Evolutionary conservation across 2,888 invertebrate species (phyloP), one percentile per base, ranked within the genome.

Genomic region (Patella pellucida): DNA sequence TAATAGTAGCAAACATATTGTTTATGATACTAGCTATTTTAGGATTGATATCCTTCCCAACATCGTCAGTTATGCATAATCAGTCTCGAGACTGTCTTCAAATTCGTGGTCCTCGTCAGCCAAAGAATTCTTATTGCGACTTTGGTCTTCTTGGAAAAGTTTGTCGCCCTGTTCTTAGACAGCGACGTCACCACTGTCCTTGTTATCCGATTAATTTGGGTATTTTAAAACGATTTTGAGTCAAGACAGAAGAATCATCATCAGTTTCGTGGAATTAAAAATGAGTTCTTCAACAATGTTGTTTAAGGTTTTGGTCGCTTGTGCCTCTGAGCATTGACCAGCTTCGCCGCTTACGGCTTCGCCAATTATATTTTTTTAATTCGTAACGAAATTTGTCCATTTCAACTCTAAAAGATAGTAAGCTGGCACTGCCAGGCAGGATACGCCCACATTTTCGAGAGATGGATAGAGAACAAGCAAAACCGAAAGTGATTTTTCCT

Each of bases 21-120:
- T 16, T n/a, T 16, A 54, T 54, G 15, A 54, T 54, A n/a, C 16
- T 54, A 54, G 54, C 54, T 54, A 54, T 54, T 15, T 54, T 54
- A 54, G 54, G 54, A 54, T 54, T 54, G 15, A 54, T 54, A n/a
- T 54, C 54, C 16, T 54, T 54, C 54, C 54, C 15, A 16, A 54
- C 54, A 16, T 54, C n/a, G 54, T 54, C 54, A 54, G 54, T 54
- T 16, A 54, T 54, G n/a, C 15, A n/a, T 54, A 54, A 54, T 54
- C 54, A n/a, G 54, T n/a, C n/a, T n/a, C 54, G 54, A 54, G 54
- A n/a, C 54, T 54, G n/a, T 54, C 54, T 54, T 54, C 54, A 54
- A 54, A 54, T 54, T 54, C 54, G 16, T 54, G 54, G 16, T 15
- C 54, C 54, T 54, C 54, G 54, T 54, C 54, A 4, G 54, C 54